A percentile compares a stretch with the other conserved stretches of the same genome.
Conservation (phyloP, 2,888 invertebrate species). For the Orthonychiurus folsomi region DNA sequence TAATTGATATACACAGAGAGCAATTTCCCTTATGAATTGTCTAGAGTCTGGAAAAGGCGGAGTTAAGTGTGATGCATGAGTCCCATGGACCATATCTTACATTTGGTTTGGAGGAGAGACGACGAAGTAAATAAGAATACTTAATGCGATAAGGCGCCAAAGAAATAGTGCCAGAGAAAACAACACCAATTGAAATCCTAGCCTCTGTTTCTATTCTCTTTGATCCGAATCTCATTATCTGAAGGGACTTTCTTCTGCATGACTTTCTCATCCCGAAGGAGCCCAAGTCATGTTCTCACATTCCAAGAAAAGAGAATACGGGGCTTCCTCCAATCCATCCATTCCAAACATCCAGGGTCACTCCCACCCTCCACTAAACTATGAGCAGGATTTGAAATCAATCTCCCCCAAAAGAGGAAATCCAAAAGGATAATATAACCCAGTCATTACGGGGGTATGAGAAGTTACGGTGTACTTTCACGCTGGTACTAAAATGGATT, state of each 20-base stretch:
- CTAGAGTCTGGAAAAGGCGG: too few relatives aligned
- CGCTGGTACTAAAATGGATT: neutral
- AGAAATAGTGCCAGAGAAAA: neutral
- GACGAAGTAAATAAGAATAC: neutral
- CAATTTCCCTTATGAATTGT: too few relatives aligned
- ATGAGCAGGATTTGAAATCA: neutral
- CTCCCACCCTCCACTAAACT: neutral
- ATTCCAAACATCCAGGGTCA: neutral
- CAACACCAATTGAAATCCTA: constrained; percentile 10
- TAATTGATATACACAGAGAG: too few relatives aligned
- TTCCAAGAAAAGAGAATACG: neutral
- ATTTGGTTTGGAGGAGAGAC: neutral
- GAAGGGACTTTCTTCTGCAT: neutral
- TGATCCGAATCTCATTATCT: constrained; percentile 17
- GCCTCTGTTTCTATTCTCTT: constrained; percentile 13
- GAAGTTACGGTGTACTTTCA: neutral
- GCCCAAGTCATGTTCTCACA: neutral
- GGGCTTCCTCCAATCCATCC: neutral
- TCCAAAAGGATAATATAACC: neutral
- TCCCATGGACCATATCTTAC: too few relatives aligned
- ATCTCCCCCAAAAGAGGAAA: neutral
- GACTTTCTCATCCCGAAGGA: neutral
- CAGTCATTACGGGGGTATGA: neutral
- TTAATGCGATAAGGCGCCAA: neutral
- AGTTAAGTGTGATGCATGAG: too few relatives aligned